Percentiles rank a stretch among this genome's conserved stretches.
Evolutionary conservation across 2,113 vertebrate species (phyloP).

Genomic region (Indicator maculatus): DNA sequence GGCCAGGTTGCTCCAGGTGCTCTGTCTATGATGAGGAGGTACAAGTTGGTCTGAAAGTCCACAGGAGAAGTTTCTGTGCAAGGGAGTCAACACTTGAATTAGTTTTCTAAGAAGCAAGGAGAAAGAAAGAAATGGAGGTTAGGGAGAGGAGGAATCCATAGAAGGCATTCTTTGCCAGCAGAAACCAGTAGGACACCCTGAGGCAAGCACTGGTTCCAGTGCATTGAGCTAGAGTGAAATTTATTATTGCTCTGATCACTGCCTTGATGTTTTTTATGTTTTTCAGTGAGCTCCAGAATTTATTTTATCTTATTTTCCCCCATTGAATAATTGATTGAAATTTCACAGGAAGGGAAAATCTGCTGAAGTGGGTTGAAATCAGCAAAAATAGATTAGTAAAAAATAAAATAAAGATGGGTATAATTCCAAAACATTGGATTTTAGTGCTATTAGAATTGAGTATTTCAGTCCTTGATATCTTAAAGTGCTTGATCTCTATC

Average conservation of each 20-base stretch:
- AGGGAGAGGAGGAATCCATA: neutral
- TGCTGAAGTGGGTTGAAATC: neutral
- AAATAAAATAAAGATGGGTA: neutral
- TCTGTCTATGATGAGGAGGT: neutral
- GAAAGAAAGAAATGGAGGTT: accelerated
- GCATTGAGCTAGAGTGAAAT: accelerated
- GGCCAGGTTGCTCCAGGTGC: too few relatives aligned
- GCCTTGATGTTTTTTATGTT: neutral
- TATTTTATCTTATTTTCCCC: too few relatives aligned
- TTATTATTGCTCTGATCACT: neutral
- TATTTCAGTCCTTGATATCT: neutral
- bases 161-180: neutral
- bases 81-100: neutral
- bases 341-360: neutral
- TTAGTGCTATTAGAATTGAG: neutral
- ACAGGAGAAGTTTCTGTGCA: too few relatives aligned
- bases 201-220: neutral
- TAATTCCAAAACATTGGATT: neutral
- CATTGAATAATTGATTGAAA: neutral
- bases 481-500: neutral
- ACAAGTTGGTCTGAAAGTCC: neutral
- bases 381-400: neutral
- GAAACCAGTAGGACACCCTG: neutral
- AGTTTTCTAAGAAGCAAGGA: neutral
- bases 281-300: neutral